Evolutionary conservation across 2,113 vertebrate genomes (phyloP).

Genomic region (Charina bottae): DNA sequence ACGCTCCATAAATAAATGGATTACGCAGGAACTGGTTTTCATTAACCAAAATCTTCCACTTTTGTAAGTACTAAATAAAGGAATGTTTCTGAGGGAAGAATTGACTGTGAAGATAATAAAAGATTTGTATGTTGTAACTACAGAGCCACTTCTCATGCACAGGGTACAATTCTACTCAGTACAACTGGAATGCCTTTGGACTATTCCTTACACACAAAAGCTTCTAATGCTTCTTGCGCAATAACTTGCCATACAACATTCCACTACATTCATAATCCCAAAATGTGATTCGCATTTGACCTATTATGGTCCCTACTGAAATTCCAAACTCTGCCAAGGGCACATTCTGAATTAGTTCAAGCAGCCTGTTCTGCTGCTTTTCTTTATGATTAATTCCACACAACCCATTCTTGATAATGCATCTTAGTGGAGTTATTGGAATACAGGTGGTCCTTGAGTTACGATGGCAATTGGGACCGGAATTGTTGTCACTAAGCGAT

Average conservation of each 20-base stretch:
- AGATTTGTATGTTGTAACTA: background rate
- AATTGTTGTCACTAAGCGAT: background rate
- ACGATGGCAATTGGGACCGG: background rate
- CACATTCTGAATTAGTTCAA: background rate
- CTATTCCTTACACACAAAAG: background rate
- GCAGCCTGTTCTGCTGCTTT: background rate
- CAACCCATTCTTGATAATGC: background rate
- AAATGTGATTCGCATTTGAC: background rate
- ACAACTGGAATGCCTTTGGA: background rate
- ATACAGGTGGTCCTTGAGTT: background rate
- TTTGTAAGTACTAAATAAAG: background rate
- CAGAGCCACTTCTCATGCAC: background rate
- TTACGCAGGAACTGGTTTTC: background rate
- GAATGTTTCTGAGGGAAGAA: slow-evolving; percentile 3
- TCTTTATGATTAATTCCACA: background rate
- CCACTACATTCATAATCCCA: background rate
- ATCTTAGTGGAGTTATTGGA: background rate
- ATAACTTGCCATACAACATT: background rate
- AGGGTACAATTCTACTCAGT: background rate
- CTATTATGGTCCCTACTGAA: background rate
- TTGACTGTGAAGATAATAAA: background rate
- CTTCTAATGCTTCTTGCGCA: background rate
- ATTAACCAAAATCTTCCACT: background rate
- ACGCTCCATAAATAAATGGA: background rate
- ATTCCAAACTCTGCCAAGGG: background rate